phyloP scores from a whole-genome alignment of 1,140 invertebrate species.

The Eurosta solidaginis region DNA sequence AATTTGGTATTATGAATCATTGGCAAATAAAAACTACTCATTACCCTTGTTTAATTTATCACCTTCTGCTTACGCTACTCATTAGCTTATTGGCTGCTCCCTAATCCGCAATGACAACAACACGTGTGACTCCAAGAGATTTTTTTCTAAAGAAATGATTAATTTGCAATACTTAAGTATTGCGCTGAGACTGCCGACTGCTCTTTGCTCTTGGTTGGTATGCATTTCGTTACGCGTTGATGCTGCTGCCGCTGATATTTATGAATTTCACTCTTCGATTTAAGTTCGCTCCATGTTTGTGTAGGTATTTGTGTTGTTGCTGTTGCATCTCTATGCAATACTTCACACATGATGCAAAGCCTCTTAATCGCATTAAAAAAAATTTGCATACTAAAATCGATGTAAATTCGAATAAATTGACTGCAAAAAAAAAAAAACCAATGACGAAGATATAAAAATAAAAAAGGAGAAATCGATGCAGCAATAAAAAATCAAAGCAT shows the following conservation, averaged over 20 bases:
- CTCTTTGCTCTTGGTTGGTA: no score
- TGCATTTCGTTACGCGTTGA: no score
- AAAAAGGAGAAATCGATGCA: background rate
- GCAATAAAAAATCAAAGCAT: background rate
- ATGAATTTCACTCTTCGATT: no score
- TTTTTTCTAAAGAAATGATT: background rate
- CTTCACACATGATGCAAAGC: background rate
- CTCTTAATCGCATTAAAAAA: background rate
- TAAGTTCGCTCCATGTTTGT: background rate
- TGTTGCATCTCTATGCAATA: background rate
- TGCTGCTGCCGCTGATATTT: no score
- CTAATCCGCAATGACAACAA: conserved; percentile 4
- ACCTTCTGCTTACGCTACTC: background rate
- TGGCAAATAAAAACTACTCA: background rate
- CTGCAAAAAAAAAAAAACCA: background rate
- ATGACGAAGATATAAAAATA: no score
- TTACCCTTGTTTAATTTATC: background rate
- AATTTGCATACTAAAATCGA: conserved; percentile 12
- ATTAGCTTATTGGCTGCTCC: background rate
- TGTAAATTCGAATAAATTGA: background rate
- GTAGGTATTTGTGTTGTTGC: background rate
- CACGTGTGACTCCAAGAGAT: background rate
- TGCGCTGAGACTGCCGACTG: no score
- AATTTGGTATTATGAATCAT: no score
- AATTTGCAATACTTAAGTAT: conserved; percentile 5